Conservation (phyloP, 2,113 vertebrate species). For the Psettodes erumei region DNA sequence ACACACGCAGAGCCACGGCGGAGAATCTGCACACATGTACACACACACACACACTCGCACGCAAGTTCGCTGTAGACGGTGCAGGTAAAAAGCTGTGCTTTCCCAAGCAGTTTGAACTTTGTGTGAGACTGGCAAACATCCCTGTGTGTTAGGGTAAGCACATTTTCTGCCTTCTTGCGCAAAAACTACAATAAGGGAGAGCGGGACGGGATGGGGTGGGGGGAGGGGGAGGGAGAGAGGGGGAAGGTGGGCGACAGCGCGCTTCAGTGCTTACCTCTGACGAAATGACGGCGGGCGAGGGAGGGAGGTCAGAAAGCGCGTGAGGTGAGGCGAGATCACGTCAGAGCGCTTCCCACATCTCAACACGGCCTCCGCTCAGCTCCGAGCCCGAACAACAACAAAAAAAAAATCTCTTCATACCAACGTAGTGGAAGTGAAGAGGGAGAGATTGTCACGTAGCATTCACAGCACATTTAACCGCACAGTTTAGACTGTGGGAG, state of each 20-base stretch:
- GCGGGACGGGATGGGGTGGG: background rate
- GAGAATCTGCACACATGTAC: background rate
- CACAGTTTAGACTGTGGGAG: background rate
- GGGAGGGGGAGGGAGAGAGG: no score
- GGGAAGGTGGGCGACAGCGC: slow-evolving; percentile 27
- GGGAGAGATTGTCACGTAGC: background rate
- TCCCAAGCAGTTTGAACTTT: slow-evolving; percentile 74
- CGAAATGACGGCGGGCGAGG: slow-evolving; percentile 36
- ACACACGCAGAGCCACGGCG: background rate
- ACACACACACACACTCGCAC: slow-evolving; percentile 4
- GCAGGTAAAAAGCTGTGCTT: slow-evolving; percentile 71
- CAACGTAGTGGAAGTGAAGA: background rate
- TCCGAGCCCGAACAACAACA: background rate
- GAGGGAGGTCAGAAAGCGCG: slow-evolving; percentile 44
- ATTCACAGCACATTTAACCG: background rate
- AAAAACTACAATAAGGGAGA: slow-evolving; percentile 76
- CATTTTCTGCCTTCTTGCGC: slow-evolving; percentile 79
- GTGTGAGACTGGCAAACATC: slow-evolving; percentile 70
- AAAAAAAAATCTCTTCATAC: background rate
- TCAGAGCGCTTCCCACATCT: slow-evolving; percentile 1
- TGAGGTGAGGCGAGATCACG: slow-evolving; percentile 5
- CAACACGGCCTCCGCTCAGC: background rate
- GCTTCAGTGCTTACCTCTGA: slow-evolving; percentile 58
- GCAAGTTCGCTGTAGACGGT: slow-evolving; percentile 53
- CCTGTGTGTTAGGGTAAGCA: slow-evolving; percentile 75